Evolutionary conservation across 2,888 invertebrate species (phyloP).

Genomic region (Apantesis nais): DNA sequence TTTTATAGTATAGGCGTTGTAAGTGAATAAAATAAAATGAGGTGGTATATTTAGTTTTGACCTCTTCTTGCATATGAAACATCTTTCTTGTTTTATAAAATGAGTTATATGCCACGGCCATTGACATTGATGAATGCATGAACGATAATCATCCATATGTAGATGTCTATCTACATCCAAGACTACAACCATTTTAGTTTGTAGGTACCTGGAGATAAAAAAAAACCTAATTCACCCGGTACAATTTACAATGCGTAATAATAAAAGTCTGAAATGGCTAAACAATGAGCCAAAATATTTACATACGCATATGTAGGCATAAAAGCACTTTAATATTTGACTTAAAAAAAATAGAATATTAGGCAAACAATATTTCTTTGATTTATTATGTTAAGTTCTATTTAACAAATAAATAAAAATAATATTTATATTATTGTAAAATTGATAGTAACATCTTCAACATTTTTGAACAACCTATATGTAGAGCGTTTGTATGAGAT

Average conservation of each 20-base stretch:
- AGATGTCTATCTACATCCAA: not conserved
- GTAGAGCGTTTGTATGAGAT: not conserved
- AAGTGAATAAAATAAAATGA: not conserved
- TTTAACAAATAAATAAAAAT: not conserved
- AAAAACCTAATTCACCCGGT: too few relatives aligned
- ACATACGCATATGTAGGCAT: too few relatives aligned
- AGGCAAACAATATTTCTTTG: too few relatives aligned
- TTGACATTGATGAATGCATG: not conserved
- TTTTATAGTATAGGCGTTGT: not conserved
- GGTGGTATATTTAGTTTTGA: not conserved
- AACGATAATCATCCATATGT: not conserved
- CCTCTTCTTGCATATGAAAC: not conserved
- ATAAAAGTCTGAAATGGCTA: too few relatives aligned
- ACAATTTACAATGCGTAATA: too few relatives aligned
- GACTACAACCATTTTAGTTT: too few relatives aligned
- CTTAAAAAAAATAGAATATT: too few relatives aligned
- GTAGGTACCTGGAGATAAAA: too few relatives aligned
- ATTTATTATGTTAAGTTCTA: constrained; percentile 1
- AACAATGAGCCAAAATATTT: too few relatives aligned
- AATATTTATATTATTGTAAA: not conserved
- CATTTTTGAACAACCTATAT: not conserved
- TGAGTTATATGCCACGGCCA: constrained; percentile 3
- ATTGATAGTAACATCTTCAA: too few relatives aligned
- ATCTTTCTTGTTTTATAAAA: constrained; percentile 1
- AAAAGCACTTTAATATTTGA: too few relatives aligned